Evolutionary conservation across 2,797 vertebrate species (phyloP), one percentile per base, ranked within the genome.

Genomic region (Mus caroli): DNA sequence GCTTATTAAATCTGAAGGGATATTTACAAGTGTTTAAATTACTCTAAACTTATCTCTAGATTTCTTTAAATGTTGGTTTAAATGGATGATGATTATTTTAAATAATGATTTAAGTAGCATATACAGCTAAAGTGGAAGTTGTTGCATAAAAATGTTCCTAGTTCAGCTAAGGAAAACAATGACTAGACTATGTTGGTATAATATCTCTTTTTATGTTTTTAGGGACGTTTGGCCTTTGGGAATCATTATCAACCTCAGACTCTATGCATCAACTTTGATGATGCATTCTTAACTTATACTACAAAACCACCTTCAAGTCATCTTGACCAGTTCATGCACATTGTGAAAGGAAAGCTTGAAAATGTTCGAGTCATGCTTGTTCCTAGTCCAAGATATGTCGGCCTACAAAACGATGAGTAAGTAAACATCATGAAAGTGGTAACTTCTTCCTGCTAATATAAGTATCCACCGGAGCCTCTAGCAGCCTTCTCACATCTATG

Each of bases 281-380:
- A 99, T 90, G 99, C 99, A 95, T 99, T 99, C 98, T 98, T 99
- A 97, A 99, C 99, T 0, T 99, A 99, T 0, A 99, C 99, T 96
- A 99, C 99, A 94, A 99, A 99, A 97, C 99, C 99, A 40, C 99
- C 99, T 69, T 99, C 99, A 22, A 99, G 99, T 98, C 99, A 99
- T 97, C 99, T 99, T 88, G 99, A 99, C 97, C 99, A 99, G 94
- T 99, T 99, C 98, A 99, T 99, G 99, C 99, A 99, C 98, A 99
- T 99, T 0, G 98, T 99, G 95, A 99, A 99, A 97, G 99, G 99
- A 75, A 99, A 99, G 26, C 95, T 99, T 98, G 99, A 99, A 98
- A 99, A 99, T 40, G 99, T 99, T 12, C 98, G 99, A 3, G 99
- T 99, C 96, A 99, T 99, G 99, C 99, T 99, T 96, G 99, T 99